Evolutionary conservation across 1,140 invertebrate genomes (phyloP), one percentile per base, ranked within the genome.

Genomic region (Marisa cornuarietis): DNA sequence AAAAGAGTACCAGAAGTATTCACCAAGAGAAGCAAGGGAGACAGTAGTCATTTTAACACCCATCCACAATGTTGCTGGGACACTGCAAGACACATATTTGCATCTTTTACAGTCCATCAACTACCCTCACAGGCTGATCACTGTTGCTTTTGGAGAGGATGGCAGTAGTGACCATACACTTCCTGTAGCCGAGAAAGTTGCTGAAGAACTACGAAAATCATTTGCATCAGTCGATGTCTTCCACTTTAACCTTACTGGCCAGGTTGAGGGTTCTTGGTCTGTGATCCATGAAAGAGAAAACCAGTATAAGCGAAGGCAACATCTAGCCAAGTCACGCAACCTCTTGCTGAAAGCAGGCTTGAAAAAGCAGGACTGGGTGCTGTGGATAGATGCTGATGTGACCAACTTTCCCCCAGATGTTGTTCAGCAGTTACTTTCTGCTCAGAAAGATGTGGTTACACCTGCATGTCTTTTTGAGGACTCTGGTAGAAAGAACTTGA

Each of bases 361-460:
- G n/a, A 81, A 85, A 65, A 58, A 85, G 10, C 74, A 85, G 49
- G 84, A 87, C 51, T 89, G 87, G 83, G 89, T 87, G 0, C 62
- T 90, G 31, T 90, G 89, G 89, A 84, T 90, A 16, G 89, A 90
- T 71, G 86, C 85, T 75, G 89, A 90, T 78, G 79, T 90, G 5
- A 78, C 78, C n/a, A 68, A 78, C n/a, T 71, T 87, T 24, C 89
- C 88, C 0, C 6, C 61, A 16, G 85, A 90, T 78, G 79, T 90
- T 9, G 83, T 90, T 42, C 83, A 90, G 78, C 86, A 87, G 65
- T 66, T 90, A n/a, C 49, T 90, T 10, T 87, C 79, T 49, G 83
- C 88, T 49, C 76, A 86, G 7, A 83, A 83, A 49, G 86, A 88
- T 62, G 81, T 90, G 0, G 87, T 90, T 11, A 83, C 83, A 14